Evolutionary conservation across 2,113 vertebrate species (phyloP).

Genomic region (Chlorodrepanis virens): DNA sequence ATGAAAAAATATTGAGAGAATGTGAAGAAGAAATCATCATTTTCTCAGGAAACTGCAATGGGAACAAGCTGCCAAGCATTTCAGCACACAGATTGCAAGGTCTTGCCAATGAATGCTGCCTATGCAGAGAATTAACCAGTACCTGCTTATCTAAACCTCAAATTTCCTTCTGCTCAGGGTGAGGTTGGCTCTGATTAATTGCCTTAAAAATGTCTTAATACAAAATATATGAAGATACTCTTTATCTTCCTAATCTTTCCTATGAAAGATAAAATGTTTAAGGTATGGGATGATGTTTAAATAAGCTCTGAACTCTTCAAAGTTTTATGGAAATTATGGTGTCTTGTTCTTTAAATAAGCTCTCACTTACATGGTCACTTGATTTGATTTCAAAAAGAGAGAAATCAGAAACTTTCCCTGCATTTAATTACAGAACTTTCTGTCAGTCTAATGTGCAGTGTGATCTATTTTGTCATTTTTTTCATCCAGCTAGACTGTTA

Average conservation of each 20-base stretch:
- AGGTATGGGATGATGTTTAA: not conserved
- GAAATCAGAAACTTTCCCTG: not conserved
- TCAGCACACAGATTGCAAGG: not conserved
- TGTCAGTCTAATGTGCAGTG: not conserved
- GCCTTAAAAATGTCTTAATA: not conserved
- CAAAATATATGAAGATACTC: not conserved
- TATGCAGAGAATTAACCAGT: not conserved
- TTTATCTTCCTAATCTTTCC: not conserved
- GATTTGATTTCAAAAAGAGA: not conserved
- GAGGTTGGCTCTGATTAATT: not conserved
- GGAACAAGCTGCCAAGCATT: not conserved
- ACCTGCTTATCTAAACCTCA: not conserved
- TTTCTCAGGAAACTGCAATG: not conserved
- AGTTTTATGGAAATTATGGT: not conserved
- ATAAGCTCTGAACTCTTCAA: not conserved
- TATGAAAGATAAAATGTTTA: not conserved
- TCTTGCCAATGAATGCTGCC: not conserved
- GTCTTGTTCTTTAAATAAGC: not conserved
- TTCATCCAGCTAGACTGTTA: not conserved
- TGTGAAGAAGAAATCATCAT: not conserved
- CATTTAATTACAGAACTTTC: not conserved
- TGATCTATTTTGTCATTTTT: not conserved
- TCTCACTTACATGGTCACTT: not conserved
- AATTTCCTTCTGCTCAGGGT: not conserved
- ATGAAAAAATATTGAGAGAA: not conserved